Percentiles rank a stretch among this genome's conserved stretches.
Conservation (phyloP, 1,140 invertebrate genomes). For the Trichonephila clavata region DNA sequence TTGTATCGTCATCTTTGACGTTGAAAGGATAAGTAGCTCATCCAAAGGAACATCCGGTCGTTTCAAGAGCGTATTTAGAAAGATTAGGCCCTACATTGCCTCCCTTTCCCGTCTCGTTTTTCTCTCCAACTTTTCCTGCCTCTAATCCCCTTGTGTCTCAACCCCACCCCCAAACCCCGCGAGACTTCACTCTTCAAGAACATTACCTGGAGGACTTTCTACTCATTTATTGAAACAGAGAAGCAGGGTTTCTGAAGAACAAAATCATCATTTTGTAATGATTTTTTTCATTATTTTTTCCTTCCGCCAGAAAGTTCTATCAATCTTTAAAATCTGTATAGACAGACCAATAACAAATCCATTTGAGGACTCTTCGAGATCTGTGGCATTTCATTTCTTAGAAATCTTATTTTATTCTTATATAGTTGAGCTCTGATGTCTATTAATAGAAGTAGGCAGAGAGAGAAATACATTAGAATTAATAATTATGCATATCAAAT, state of each 20-base stretch:
- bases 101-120: constrained; percentile 28
- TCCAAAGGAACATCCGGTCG: constrained; percentile 65
- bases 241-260: not conserved
- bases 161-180: not conserved
- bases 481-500: no score
- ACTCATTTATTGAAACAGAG: constrained; percentile 33
- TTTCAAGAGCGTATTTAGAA: constrained; percentile 62
- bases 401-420: no score
- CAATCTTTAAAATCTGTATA: not conserved
- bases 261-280: not conserved
- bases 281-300: not conserved
- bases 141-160: constrained; percentile 40
- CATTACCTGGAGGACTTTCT: not conserved
- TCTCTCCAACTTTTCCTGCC: constrained; percentile 40
- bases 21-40: constrained; percentile 70
- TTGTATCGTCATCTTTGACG: constrained; percentile 72
- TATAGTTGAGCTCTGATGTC: no score
- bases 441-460: no score
- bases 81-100: constrained; percentile 40
- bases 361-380: no score
- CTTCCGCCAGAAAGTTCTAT: not conserved
- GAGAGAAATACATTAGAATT: no score
- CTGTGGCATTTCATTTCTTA: no score
- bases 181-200: not conserved
- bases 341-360: not conserved